These are phyloP conservation scores for Felis chaus DNA, from an alignment of 2,113 vertebrate species.

Conservation along the genomic window DNA sequence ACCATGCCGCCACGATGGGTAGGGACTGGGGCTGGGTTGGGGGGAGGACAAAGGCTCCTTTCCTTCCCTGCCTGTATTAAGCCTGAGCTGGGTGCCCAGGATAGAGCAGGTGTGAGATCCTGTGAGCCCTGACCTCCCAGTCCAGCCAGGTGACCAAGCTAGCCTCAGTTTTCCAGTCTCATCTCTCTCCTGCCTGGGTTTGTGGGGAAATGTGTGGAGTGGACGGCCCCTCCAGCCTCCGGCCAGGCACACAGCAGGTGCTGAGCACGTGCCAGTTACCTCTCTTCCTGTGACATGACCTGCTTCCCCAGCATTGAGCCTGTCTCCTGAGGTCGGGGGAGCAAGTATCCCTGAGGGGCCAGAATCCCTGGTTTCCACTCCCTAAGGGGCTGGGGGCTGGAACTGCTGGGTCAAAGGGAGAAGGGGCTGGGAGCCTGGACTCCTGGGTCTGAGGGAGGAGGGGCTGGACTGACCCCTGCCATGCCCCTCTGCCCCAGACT, in stretches of 20 bases:
- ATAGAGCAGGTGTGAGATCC: neutral
- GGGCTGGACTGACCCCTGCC: neutral
- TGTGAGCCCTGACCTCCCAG: neutral
- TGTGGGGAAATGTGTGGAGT: neutral
- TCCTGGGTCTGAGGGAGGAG: neutral
- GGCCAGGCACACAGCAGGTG: neutral
- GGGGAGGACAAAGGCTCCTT: neutral
- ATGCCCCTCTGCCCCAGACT: conserved; percentile 69
- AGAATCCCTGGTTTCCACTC: neutral
- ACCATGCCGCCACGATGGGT: conserved; percentile 91
- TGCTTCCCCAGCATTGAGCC: neutral
- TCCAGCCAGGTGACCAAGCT: neutral
- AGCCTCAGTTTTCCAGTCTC: neutral
- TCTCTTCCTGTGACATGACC: neutral
- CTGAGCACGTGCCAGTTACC: neutral
- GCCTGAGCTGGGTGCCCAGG: neutral
- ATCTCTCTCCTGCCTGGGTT: neutral
- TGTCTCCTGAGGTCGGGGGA: neutral
- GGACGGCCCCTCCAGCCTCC: neutral
- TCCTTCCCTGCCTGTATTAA: neutral
- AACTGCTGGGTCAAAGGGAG: too few species aligned
- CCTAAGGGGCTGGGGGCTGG: neutral
- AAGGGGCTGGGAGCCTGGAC: neutral
- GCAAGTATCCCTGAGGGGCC: neutral
- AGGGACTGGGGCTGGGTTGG: conserved; percentile 53